Base-by-base conservation (phyloP, 35 echinoderm and acorn worm species). In the Holothuria glaberrima region DNA sequence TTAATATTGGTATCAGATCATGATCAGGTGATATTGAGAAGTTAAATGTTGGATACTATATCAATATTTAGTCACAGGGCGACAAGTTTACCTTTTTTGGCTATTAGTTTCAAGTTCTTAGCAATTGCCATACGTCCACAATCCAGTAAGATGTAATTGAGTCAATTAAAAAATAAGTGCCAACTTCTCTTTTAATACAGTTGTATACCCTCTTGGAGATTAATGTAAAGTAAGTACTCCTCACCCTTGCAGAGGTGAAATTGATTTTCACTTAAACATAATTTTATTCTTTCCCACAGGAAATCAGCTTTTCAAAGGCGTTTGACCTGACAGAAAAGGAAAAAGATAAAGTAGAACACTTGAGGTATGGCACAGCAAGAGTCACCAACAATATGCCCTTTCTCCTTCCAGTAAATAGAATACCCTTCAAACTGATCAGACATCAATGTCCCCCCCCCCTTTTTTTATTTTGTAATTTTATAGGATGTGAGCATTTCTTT, bases 281-380 rank as follows among this genome's bases (percentile, higher is more conserved):
- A 6, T 32, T 34, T 12, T 29, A 32, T 90, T 32, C 54, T 90
- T 86, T 68, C 57, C 22, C 77, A 32, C 88, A 94, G 89, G 89
- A 91, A 79, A 91, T 94, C 61, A 87, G 89, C 74, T 94, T 94
- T 72, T 80, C 80, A 12, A 91, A 68, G 84, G 93, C 81, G 21
- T 94, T 94, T 81, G 93, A 91, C 88, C 89, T 94, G 9, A 86
- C 69, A 9, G 89, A 63, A 58, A 60, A 91, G 45, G 89, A 91
- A 22, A 88, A 78, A 32, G 93, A 94, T 26, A 79, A 91, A 50
- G 48, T 94, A 27, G 90, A 91, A 48, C 83, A 91, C 36, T 34
- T 91, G 22, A 87, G 62, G 93, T 94, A 81, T 26, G 92, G 62
- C 18, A 33, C 2, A 68, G 19, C 0, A 68, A 68, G n/a, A 26